phyloP scores from a whole-genome alignment of 2,113 vertebrate species.

The Propithecus coquereli region DNA sequence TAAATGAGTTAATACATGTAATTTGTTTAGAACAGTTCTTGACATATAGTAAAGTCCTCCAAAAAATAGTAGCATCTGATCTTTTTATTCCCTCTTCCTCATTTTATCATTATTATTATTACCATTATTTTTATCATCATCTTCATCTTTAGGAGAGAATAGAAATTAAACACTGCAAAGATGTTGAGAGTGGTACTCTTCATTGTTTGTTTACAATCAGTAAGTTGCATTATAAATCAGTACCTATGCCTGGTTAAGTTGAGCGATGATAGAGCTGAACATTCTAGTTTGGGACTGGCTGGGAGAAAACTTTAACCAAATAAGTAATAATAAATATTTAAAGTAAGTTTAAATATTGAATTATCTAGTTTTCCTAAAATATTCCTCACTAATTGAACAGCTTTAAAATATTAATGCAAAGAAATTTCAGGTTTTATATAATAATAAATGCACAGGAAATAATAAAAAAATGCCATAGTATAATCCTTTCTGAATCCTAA shows the following conservation, averaged over 20 bases:
- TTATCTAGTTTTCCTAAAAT: neutral
- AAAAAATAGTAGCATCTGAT: neutral
- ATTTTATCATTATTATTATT: neutral
- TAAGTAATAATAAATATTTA: neutral
- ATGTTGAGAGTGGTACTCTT: neutral
- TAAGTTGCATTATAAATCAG: neutral
- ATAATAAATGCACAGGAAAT: neutral
- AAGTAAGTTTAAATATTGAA: neutral
- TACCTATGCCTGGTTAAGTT: neutral
- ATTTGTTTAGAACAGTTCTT: neutral
- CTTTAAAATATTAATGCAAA: conserved; percentile 8
- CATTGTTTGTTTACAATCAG: neutral
- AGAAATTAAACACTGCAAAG: neutral
- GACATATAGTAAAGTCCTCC: neutral
- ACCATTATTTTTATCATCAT: neutral
- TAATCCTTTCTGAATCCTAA: neutral
- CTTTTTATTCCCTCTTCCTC: neutral
- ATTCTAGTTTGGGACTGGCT: neutral
- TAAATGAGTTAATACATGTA: neutral
- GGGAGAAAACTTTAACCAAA: neutral
- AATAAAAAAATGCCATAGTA: neutral
- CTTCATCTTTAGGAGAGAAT: neutral
- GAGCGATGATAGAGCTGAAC: neutral
- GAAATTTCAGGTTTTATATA: neutral
- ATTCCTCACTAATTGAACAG: neutral